phyloP scores from a whole-genome alignment of 35 echinoderm and acorn worm genomes.

The Apostichopus californicus region DNA sequence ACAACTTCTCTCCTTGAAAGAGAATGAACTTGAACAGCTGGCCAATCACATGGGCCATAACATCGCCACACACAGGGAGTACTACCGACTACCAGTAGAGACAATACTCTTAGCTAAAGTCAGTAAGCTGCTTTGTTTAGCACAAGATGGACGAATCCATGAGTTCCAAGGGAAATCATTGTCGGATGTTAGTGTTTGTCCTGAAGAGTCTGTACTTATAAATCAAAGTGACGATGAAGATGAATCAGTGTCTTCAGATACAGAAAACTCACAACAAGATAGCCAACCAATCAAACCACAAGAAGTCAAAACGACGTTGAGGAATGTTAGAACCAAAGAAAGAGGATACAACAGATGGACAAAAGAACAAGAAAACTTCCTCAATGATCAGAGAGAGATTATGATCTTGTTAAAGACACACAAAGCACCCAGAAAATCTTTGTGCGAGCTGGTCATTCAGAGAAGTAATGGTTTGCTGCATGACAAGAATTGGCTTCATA shows the following conservation, averaged over 20 bases:
- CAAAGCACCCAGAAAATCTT: conserved; percentile 15
- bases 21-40: conserved; percentile 52
- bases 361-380: conserved; percentile 22
- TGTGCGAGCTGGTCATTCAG: conserved; percentile 6
- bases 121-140: conserved; percentile 35
- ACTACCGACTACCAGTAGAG: conserved; percentile 41
- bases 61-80: conserved; percentile 11
- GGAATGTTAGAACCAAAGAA: neutral
- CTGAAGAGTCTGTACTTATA: neutral
- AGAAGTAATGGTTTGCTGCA: neutral
- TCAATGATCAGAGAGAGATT: conserved; percentile 21
- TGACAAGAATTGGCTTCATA: conserved; percentile 10
- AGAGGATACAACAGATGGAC: conserved; percentile 11
- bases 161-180: neutral
- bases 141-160: conserved; percentile 17
- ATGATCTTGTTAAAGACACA: neutral
- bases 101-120: conserved; percentile 48
- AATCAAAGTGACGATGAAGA: neutral
- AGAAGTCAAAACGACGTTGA: neutral
- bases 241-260: neutral
- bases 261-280: neutral
- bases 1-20: conserved; percentile 4
- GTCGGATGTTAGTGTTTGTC: conserved; percentile 27
- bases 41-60: conserved; percentile 60
- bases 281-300: neutral